Evolutionary conservation across 2,113 vertebrate genomes (phyloP), one percentile per base, ranked within the genome.

Genomic region (Upupa epops): DNA sequence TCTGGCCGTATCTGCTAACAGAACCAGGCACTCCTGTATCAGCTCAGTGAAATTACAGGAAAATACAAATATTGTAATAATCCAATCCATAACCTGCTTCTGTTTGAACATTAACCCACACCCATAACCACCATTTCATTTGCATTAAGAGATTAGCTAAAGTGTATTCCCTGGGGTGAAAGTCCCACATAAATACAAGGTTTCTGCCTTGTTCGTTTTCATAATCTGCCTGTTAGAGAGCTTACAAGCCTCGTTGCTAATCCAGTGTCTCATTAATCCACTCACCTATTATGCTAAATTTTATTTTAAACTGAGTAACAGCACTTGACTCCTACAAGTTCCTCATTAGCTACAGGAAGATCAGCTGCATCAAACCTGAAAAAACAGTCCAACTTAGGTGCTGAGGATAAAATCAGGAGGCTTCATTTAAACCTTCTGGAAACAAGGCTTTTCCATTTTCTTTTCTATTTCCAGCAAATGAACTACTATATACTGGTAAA

Each of bases 141-240:
- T 88, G 75, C 72, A 92, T 70, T 34, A 77, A 73, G 55, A 91
- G 60, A 90, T 86, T 40, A 94, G 52, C 45, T 60, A 26, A 65
- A 86, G 81, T 2, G 0, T 37, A 58, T 20, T 32, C 70, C 49
- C 34, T 2, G 4, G 18, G 40, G 58, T 34, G 10, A 54, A 90
- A 86, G 49, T 36, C 66, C 73, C 77, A n/a, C 5, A 2, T 9
- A 75, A 78, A 73, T 24, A 81, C 21, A 46, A 74, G 16, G 28
- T 61, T 86, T 90, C 66, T 59, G 54, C 51, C 49, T 17, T 58
- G 40, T 42, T 49, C 28, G 68, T 88, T 80, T 89, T 78, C 73
- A 75, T 86, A 64, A 83, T 49, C 86, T 69, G 34, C 31, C 59
- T 59, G 29, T 18, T 40, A 51, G 46, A 49, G 13, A 54, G 46